Conservation (phyloP, 2,113 vertebrate species). For the Tretioscincus oriximinensis region DNA sequence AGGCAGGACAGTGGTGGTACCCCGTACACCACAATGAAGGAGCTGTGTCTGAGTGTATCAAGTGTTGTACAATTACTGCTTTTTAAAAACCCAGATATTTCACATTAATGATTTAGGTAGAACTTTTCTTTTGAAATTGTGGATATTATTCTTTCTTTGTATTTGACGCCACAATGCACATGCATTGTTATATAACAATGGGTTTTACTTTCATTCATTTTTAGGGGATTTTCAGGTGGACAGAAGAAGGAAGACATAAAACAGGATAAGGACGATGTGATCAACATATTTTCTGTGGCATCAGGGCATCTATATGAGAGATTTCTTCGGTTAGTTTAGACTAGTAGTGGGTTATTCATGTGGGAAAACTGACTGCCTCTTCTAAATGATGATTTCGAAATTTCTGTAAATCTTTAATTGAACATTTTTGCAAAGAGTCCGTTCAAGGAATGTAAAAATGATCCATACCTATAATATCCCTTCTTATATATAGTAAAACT, state of each 20-base stretch:
- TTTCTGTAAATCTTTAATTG: not conserved
- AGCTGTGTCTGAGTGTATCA: not conserved
- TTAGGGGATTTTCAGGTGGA: constrained; percentile 89
- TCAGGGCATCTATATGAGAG: constrained; percentile 96
- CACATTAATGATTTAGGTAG: not conserved
- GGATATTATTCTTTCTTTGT: not conserved
- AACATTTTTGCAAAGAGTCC: not conserved
- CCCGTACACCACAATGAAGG: too few species aligned
- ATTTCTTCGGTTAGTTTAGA: constrained; percentile 87
- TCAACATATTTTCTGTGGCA: constrained; percentile 98
- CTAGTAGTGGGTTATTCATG: not conserved
- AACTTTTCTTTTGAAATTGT: not conserved
- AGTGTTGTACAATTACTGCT: not conserved
- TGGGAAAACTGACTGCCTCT: not conserved
- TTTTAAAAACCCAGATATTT: not conserved
- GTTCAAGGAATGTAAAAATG: not conserved
- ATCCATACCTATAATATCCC: not conserved
- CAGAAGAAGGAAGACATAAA: constrained; percentile 86
- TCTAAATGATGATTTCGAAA: not conserved
- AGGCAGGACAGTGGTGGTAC: too few species aligned
- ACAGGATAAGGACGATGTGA: constrained; percentile 90
- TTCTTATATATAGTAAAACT: not conserved
- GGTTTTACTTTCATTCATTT: constrained; percentile 16
- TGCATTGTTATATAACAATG: not conserved
- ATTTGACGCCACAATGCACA: not conserved